Percentiles rank a stretch among this genome's conserved stretches.
These are phyloP conservation scores for Thera britannica DNA, from an alignment of 2,888 invertebrate species.

Conservation along the genomic window DNA sequence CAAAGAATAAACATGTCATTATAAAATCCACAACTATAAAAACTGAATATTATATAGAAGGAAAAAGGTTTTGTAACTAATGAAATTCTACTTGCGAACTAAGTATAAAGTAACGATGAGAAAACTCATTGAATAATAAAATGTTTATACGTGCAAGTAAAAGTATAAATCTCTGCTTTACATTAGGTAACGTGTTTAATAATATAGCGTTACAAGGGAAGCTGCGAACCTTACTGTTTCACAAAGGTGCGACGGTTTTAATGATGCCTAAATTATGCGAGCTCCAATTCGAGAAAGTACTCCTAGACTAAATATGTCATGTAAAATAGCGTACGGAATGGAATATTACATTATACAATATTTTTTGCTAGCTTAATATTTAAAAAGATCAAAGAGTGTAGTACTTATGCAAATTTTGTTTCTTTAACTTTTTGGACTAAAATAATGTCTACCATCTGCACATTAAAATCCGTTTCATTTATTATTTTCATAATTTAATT, in stretches of 20 bases:
- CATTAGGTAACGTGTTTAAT: constrained; percentile 27
- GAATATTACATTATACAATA: neutral
- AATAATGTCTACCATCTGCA: too few species aligned
- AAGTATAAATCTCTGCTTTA: constrained; percentile 23
- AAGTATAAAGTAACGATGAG: constrained; percentile 4
- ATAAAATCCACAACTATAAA: too few species aligned
- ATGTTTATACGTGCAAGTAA: constrained; percentile 17
- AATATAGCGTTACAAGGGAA: constrained; percentile 25
- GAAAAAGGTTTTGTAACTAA: neutral
- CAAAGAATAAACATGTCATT: too few species aligned
- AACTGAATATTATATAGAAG: neutral
- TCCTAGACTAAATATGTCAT: neutral
- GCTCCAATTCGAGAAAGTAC: constrained; percentile 7
- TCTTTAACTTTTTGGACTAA: too few species aligned
- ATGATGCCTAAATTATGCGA: constrained; percentile 32
- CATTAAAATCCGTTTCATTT: too few species aligned
- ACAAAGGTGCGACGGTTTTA: constrained; percentile 35
- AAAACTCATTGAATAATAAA: constrained; percentile 25
- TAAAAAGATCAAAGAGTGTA: too few species aligned
- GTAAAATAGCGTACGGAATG: neutral
- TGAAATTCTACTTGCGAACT: constrained; percentile 1
- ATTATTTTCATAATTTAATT: too few species aligned
- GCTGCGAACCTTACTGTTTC: constrained; percentile 18
- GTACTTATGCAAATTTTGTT: too few species aligned
- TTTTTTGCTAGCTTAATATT: too few species aligned